A percentile compares a stretch with the other conserved stretches of the same genome.
Conservation (phyloP, 2,113 vertebrate genomes). For the Mastomys coucha region DNA sequence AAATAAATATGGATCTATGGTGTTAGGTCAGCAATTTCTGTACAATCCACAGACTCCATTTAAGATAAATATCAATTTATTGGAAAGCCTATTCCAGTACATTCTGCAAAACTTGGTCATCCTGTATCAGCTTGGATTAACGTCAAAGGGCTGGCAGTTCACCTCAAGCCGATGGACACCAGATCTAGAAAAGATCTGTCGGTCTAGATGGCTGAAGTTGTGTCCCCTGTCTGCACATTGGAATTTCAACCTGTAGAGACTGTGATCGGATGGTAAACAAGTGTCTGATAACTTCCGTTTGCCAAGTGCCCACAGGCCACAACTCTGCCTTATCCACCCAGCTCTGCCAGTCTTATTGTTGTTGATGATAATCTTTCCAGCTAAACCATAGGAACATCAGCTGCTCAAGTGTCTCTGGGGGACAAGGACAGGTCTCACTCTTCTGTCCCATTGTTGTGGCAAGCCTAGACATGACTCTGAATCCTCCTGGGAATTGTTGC, state of each 20-base stretch:
- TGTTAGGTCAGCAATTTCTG: background rate
- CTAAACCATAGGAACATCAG: background rate
- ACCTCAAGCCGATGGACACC: background rate
- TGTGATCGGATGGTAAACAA: background rate
- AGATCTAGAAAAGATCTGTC: no score
- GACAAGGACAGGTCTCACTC: background rate
- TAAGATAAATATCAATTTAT: background rate
- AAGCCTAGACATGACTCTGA: background rate
- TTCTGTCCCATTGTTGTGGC: background rate
- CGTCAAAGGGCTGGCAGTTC: background rate
- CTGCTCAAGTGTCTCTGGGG: no score
- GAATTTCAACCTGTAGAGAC: background rate
- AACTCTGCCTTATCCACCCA: background rate
- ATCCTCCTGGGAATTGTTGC: background rate
- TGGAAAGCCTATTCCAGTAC: background rate
- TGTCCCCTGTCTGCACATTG: background rate
- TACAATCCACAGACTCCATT: background rate
- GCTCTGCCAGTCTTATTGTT: background rate
- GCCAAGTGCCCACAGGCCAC: background rate
- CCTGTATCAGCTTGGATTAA: background rate
- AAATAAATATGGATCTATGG: background rate
- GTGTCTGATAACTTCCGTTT: background rate
- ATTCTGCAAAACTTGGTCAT: background rate
- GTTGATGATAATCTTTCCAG: background rate
- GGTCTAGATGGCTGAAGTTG: background rate